phyloP scores from a whole-genome alignment of 2,888 invertebrate genomes.

The Ochlodes sylvanus region DNA sequence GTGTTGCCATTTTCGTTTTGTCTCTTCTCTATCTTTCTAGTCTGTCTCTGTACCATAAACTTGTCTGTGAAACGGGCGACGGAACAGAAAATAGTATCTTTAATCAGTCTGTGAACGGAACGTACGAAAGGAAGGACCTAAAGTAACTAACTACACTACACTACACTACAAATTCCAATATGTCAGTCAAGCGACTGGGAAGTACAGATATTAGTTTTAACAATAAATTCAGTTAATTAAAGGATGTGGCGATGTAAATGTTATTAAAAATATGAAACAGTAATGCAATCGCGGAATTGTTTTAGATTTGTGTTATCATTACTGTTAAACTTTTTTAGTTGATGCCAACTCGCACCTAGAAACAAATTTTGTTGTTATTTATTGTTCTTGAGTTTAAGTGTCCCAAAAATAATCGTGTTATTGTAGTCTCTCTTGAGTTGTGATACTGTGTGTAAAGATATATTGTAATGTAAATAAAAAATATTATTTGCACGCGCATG shows the following conservation, averaged over 20 bases:
- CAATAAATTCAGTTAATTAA: slow-evolving; percentile 56
- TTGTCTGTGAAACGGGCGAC: not conserved
- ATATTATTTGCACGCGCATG: slow-evolving; percentile 84
- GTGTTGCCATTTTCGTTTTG: too few species aligned
- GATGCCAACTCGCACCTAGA: slow-evolving; percentile 51
- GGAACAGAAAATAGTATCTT: too few species aligned
- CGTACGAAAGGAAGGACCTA: not conserved
- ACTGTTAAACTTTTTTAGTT: slow-evolving; percentile 49
- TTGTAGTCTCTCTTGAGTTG: slow-evolving; percentile 52
- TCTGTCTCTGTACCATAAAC: not conserved
- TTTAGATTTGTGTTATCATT: slow-evolving; percentile 47
- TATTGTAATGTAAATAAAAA: slow-evolving; percentile 83
- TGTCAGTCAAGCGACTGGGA: slow-evolving; percentile 66
- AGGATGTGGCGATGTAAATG: slow-evolving; percentile 56
- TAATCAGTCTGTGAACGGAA: slow-evolving; percentile 17
- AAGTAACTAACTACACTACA: too few species aligned
- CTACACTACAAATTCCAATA: slow-evolving; percentile 60
- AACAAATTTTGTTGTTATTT: slow-evolving; percentile 67
- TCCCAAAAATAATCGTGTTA: slow-evolving; percentile 55
- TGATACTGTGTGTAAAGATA: slow-evolving; percentile 57
- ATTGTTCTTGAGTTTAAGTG: slow-evolving; percentile 61
- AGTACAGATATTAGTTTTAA: slow-evolving; percentile 59
- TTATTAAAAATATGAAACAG: slow-evolving; percentile 53
- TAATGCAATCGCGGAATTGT: slow-evolving; percentile 50
- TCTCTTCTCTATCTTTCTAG: not conserved